A percentile compares a stretch with the other conserved stretches of the same genome.
These are phyloP conservation scores for Gopherus flavomarginatus DNA, from an alignment of 2,113 vertebrate species.

Conservation along the genomic window DNA sequence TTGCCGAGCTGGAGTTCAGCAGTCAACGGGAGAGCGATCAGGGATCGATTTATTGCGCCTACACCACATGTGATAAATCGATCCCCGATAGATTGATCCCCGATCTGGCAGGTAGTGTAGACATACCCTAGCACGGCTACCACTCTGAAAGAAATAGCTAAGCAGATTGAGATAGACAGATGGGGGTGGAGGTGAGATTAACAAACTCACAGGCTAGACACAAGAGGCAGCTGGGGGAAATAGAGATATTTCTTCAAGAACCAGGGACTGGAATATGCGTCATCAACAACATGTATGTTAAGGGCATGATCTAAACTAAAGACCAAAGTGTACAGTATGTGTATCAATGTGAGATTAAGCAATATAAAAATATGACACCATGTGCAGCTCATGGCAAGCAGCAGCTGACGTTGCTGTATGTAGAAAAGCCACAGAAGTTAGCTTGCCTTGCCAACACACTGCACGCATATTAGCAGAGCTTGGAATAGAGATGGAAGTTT, in stretches of 20 bases:
- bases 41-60: too few species aligned
- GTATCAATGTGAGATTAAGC: background rate
- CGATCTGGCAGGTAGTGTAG: too few species aligned
- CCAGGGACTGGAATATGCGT: background rate
- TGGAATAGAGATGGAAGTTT: fast-evolving
- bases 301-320: background rate
- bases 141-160: background rate
- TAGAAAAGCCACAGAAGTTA: background rate
- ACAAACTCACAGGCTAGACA: background rate
- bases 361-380: background rate
- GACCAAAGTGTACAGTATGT: background rate
- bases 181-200: background rate
- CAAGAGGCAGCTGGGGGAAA: background rate
- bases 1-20: too few species aligned
- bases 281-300: background rate
- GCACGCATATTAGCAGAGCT: fast-evolving
- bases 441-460: background rate
- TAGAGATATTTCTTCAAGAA: background rate
- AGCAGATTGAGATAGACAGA: background rate
- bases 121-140: too few species aligned
- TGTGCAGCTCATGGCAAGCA: background rate
- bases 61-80: too few species aligned
- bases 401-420: fast-evolving
- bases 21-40: too few species aligned
- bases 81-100: too few species aligned